These are phyloP conservation scores for Parazoanthus swiftii DNA, from an alignment of 92 coral and sea anemone genomes.

Conservation along the genomic window DNA sequence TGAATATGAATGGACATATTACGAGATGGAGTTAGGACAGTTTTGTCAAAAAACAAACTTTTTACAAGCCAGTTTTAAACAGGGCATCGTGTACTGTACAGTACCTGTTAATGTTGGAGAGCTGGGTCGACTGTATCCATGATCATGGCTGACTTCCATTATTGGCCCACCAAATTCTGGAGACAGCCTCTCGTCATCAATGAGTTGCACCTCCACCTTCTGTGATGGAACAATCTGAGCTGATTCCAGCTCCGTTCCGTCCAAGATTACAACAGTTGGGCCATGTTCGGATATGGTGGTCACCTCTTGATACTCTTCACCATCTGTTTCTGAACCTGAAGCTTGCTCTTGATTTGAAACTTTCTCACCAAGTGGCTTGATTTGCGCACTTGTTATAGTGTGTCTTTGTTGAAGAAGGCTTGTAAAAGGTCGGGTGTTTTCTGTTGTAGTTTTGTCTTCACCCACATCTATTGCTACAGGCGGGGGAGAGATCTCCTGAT, in stretches of 20 bases:
- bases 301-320: neutral
- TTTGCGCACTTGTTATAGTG: neutral
- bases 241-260: constrained; percentile 5
- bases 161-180: constrained; percentile 7
- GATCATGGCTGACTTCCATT: constrained; percentile 44
- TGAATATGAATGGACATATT: no score
- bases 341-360: neutral
- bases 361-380: constrained; percentile 1
- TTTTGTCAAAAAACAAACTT: no score
- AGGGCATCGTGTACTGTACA: neutral
- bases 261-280: constrained; percentile 21
- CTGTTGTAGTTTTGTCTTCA: neutral
- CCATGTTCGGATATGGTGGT: neutral
- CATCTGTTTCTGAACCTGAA: constrained; percentile 9
- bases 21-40: no score
- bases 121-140: constrained; percentile 40
- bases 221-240: neutral
- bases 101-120: constrained; percentile 23
- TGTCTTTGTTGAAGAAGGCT: neutral
- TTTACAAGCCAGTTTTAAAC: neutral
- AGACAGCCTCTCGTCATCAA: constrained; percentile 21
- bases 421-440: neutral
- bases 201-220: constrained; percentile 57
- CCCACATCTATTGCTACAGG: constrained; percentile 12
- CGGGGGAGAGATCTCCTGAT: neutral